Percentiles rank a stretch among this genome's conserved stretches.
Evolutionary conservation across 2,113 vertebrate species (phyloP).

Genomic region (Echinops telfairi): DNA sequence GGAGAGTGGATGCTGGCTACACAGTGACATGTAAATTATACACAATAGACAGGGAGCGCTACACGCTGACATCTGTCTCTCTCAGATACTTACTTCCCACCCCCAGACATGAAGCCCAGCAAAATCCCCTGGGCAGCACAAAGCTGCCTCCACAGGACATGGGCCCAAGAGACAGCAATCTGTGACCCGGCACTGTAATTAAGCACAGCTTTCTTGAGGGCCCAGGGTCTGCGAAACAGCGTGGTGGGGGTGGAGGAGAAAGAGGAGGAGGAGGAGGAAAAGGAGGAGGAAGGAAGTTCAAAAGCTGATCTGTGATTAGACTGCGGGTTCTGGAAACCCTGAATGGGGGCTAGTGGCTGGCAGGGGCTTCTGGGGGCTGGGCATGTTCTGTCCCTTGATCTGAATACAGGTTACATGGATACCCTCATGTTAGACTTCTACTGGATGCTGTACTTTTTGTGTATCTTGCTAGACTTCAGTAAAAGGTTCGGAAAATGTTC

Average conservation of each 20-base stretch:
- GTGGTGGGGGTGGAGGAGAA: no score
- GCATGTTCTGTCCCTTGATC: neutral
- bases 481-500: neutral
- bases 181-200: no score
- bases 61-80: neutral
- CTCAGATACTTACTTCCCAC: neutral
- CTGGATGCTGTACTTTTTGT: neutral
- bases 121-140: neutral
- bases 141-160: neutral
- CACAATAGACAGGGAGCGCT: neutral
- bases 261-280: no score
- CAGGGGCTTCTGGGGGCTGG: neutral
- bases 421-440: neutral
- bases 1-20: neutral
- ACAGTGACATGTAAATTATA: constrained; percentile 56
- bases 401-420: neutral
- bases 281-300: neutral
- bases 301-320: neutral
- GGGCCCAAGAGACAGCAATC: neutral
- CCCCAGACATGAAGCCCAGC: constrained; percentile 4
- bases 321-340: neutral
- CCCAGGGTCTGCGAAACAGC: no score
- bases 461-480: neutral
- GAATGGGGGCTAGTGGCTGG: neutral
- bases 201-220: no score